Conservation (phyloP, 1,140 invertebrate species). For the Drosophila ogumai region DNA sequence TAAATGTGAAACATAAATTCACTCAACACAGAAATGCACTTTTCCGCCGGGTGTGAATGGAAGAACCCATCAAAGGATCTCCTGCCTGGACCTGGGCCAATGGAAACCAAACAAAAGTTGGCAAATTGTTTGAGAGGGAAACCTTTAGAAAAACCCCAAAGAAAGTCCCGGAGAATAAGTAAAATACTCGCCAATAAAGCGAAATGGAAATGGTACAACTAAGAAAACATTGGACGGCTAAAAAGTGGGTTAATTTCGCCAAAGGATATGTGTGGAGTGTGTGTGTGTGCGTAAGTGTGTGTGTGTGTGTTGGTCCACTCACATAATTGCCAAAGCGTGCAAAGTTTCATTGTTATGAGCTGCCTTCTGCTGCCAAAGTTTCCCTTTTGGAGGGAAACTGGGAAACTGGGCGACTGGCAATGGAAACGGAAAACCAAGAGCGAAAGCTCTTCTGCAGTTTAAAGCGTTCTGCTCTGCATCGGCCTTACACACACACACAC, state of each 20-base stretch:
- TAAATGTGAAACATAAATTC: slow-evolving; percentile 38
- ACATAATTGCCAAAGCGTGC: slow-evolving; percentile 66
- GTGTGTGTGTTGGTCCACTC: slow-evolving; percentile 34
- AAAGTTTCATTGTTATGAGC: slow-evolving; percentile 76
- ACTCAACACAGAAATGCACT: slow-evolving; percentile 62
- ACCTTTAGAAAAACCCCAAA: slow-evolving; percentile 8
- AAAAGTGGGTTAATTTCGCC: slow-evolving; percentile 77
- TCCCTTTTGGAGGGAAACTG: slow-evolving; percentile 1
- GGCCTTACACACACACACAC: slow-evolving; percentile 28
- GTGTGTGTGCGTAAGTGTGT: slow-evolving; percentile 20
- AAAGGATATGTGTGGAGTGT: slow-evolving; percentile 41
- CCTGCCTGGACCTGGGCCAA: slow-evolving; percentile 22
- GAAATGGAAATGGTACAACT: slow-evolving; percentile 54
- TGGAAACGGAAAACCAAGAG: slow-evolving; percentile 4
- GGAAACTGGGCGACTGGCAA: slow-evolving; percentile 1
- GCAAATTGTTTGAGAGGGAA: slow-evolving; percentile 19
- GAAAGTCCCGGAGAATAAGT: slow-evolving; percentile 5
- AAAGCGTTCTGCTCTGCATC: slow-evolving; percentile 60
- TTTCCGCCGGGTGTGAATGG: slow-evolving; percentile 9
- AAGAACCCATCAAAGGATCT: slow-evolving; percentile 21
- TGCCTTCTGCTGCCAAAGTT: slow-evolving; percentile 58
- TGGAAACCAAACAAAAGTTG: slow-evolving; percentile 59
- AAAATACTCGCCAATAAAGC: slow-evolving; percentile 12
- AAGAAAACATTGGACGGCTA: slow-evolving; percentile 55
- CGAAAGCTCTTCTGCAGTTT: slow-evolving; percentile 65